Evolutionary conservation across 2,113 vertebrate genomes (phyloP).

Genomic region (Ptyas mucosa): DNA sequence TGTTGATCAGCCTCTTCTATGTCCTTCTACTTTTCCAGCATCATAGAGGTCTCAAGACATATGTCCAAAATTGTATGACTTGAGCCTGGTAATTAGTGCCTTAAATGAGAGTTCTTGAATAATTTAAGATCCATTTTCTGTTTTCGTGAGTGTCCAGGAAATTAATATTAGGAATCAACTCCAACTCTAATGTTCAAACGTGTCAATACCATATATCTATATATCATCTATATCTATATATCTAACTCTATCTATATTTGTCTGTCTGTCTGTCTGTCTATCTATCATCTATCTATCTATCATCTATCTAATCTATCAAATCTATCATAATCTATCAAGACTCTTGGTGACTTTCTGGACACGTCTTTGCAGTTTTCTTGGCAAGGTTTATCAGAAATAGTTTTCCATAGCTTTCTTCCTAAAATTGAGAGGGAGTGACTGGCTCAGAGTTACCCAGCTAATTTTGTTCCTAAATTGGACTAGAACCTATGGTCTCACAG

Average conservation of each 20-base stretch:
- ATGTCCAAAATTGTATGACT: too few species aligned
- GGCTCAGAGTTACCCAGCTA: too few species aligned
- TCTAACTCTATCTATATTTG: background rate
- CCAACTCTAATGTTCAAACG: too few species aligned
- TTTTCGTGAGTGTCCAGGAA: background rate
- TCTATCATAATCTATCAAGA: background rate
- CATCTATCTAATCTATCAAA: background rate
- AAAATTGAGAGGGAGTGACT: too few species aligned
- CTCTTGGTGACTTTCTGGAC: background rate
- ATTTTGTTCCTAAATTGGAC: too few species aligned
- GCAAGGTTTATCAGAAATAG: too few species aligned
- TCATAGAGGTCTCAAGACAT: too few species aligned
- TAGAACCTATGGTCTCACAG: too few species aligned
- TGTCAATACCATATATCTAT: background rate
- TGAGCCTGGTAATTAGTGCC: background rate
- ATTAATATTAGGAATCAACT: background rate
- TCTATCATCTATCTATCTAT: background rate
- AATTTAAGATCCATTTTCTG: background rate
- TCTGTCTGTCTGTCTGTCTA: too few species aligned
- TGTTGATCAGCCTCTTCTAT: background rate
- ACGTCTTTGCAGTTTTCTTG: too few species aligned
- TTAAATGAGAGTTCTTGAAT: background rate
- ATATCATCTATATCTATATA: background rate
- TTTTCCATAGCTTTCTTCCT: too few species aligned
- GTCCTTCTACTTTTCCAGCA: background rate